A percentile compares a stretch with the other conserved stretches of the same genome.
Evolutionary conservation across 1,140 invertebrate genomes (phyloP).

Genomic region (Periplaneta americana): DNA sequence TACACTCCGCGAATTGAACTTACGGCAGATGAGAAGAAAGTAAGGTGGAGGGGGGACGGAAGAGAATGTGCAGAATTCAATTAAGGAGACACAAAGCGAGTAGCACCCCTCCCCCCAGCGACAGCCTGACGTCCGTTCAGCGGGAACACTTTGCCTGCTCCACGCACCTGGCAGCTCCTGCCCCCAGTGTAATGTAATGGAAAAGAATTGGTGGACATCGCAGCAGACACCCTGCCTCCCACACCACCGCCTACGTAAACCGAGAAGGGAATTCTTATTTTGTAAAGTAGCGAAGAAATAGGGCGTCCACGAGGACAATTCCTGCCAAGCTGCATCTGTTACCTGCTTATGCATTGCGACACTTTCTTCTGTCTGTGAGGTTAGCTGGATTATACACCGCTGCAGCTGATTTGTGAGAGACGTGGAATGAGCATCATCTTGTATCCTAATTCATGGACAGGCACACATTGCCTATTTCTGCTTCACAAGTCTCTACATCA

Average conservation of each 20-base stretch:
- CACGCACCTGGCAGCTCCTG: neutral
- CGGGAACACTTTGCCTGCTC: neutral
- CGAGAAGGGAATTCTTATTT: neutral
- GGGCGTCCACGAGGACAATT: too few relatives aligned
- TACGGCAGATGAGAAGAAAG: neutral
- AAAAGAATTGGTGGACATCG: neutral
- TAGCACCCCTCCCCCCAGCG: neutral
- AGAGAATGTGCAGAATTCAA: neutral
- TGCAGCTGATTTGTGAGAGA: neutral
- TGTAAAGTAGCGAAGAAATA: neutral
- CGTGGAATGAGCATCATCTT: too few relatives aligned
- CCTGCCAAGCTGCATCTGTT: neutral
- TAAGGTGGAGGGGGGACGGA: neutral
- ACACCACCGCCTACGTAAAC: too few relatives aligned
- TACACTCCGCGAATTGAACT: neutral
- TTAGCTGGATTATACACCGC: neutral
- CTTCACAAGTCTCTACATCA: too few relatives aligned
- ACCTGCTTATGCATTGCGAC: neutral
- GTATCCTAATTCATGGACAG: too few relatives aligned
- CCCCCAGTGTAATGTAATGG: neutral
- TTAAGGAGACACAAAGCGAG: neutral
- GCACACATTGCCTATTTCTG: too few relatives aligned
- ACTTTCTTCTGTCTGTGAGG: neutral
- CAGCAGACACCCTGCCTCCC: too few relatives aligned
- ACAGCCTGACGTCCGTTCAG: neutral